Evolutionary conservation across 2,113 vertebrate genomes (phyloP).

Genomic region (Stercorarius parasiticus): DNA sequence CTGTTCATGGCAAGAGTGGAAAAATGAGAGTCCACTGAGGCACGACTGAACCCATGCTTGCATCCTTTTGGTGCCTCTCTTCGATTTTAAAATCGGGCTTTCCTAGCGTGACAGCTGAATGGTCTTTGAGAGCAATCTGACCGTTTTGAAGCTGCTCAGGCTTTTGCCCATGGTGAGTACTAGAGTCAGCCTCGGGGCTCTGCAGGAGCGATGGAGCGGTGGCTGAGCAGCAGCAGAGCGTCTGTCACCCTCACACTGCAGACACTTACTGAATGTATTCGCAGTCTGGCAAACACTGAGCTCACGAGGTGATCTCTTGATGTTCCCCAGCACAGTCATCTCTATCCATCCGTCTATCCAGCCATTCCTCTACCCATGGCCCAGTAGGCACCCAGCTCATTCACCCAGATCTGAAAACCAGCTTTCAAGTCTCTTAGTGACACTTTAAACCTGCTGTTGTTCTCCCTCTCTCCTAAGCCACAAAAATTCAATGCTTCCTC

Average conservation of each 20-base stretch:
- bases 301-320: background rate
- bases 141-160: background rate
- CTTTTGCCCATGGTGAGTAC: background rate
- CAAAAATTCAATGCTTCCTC: background rate
- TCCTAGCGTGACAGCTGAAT: background rate
- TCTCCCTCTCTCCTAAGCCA: background rate
- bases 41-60: background rate
- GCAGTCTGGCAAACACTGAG: background rate
- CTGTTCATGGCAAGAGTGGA: background rate
- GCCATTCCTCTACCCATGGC: background rate
- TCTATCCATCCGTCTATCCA: background rate
- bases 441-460: background rate
- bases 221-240: background rate
- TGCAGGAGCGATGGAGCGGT: background rate
- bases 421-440: background rate
- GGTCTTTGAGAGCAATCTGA: background rate
- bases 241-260: background rate
- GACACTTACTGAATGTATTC: background rate
- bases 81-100: background rate
- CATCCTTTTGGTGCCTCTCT: background rate
- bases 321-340: background rate
- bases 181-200: background rate
- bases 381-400: background rate
- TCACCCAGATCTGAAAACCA: background rate
- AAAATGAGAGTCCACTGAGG: background rate